Conservation (phyloP, 2,888 invertebrate species). For the Drosophila mettleri region DNA sequence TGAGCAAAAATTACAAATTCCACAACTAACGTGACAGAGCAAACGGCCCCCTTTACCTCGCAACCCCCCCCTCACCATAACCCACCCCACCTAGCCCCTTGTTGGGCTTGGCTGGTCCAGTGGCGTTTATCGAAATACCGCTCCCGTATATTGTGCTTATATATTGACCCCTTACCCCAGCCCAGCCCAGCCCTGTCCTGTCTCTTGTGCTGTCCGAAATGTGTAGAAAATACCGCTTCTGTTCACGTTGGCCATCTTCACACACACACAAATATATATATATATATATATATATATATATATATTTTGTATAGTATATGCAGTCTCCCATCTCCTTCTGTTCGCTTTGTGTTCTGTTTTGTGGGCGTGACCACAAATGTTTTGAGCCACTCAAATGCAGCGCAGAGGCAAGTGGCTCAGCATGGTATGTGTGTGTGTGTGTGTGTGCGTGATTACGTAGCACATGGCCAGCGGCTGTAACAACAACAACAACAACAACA, state of each 20-base stretch:
- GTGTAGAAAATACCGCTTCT: conserved; percentile 41
- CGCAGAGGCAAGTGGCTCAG: conserved; percentile 51
- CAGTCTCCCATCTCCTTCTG: background rate
- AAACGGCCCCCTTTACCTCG: background rate
- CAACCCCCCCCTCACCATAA: too few species aligned
- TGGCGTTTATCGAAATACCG: conserved; percentile 45
- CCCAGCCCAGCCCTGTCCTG: background rate
- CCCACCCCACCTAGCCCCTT: background rate
- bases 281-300: background rate
- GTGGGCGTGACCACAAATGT: conserved; percentile 74
- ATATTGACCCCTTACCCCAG: background rate
- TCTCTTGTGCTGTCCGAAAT: conserved; percentile 17
- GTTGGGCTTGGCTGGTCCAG: conserved; percentile 33
- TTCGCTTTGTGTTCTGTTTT: conserved; percentile 6
- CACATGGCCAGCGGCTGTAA: conserved; percentile 55
- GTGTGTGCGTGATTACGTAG: conserved; percentile 40
- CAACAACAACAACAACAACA: conserved; percentile 65
- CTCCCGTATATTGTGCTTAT: conserved; percentile 27
- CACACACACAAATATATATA: background rate
- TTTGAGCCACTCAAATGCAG: conserved; percentile 80
- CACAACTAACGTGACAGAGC: conserved; percentile 61
- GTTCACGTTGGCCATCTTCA: conserved; percentile 40
- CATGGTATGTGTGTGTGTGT: conserved; percentile 20
- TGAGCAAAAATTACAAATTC: conserved; percentile 71
- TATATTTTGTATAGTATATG: background rate